Percentiles rank a stretch among this genome's conserved stretches.
phyloP scores from a whole-genome alignment of 2,797 vertebrate genomes.

The Parauchenoglanis punctatus region DNA sequence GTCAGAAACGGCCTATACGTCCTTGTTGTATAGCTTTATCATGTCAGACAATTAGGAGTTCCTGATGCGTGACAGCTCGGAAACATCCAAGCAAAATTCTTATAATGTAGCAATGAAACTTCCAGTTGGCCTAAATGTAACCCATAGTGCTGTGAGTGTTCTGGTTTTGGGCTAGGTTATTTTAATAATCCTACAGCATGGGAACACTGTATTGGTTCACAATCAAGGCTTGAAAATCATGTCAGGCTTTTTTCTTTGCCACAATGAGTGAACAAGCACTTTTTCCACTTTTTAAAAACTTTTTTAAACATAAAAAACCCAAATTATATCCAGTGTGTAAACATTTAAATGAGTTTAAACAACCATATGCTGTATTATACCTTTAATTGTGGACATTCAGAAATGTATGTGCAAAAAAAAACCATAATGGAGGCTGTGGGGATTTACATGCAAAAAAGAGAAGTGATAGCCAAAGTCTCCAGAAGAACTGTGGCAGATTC shows the following conservation, averaged over 20 bases:
- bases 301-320: background rate
- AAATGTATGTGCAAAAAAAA: too few relatives aligned
- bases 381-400: background rate
- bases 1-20: constrained; percentile 71
- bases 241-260: background rate
- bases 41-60: constrained; percentile 66
- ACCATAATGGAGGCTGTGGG: too few relatives aligned
- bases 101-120: constrained; percentile 47
- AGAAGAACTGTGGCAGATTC: background rate
- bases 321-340: background rate
- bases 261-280: background rate
- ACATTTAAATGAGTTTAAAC: background rate
- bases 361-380: background rate
- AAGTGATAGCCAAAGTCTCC: too few relatives aligned
- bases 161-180: background rate
- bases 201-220: background rate
- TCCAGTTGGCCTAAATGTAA: background rate
- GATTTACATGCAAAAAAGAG: background rate
- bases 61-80: constrained; percentile 64
- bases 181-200: background rate
- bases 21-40: constrained; percentile 66
- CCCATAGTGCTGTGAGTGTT: background rate
- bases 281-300: too few relatives aligned
- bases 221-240: background rate
- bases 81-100: constrained; percentile 69